A percentile compares a stretch with the other conserved stretches of the same genome.
phyloP scores from a whole-genome alignment of 2,797 vertebrate species.

The Squalus acanthias region DNA sequence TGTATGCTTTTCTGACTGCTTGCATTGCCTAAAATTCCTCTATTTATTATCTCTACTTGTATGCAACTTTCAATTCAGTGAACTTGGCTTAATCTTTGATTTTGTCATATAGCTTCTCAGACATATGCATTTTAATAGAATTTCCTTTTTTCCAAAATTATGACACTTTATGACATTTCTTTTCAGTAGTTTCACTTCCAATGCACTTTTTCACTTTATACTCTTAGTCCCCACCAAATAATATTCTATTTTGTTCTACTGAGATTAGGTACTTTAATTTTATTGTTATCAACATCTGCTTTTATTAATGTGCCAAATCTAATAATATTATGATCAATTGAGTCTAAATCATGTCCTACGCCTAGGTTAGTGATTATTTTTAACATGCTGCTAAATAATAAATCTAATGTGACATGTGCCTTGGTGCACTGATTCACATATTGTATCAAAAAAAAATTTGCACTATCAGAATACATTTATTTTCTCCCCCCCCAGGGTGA shows the following conservation, averaged over 20 bases:
- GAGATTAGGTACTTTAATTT: not conserved
- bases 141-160: not conserved
- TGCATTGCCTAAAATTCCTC: not conserved
- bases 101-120: not conserved
- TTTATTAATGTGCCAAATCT: not conserved
- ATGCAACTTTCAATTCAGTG: not conserved
- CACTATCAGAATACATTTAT: not conserved
- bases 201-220: not conserved
- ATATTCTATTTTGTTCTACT: not conserved
- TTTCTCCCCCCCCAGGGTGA: not conserved
- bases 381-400: not conserved
- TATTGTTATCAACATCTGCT: not conserved
- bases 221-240: not conserved
- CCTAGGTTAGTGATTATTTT: not conserved
- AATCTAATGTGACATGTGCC: conserved; percentile 12
- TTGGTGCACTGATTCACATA: conserved; percentile 7
- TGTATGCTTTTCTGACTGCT: not conserved
- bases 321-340: not conserved
- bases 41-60: not conserved
- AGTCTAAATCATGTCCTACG: conserved; percentile 2
- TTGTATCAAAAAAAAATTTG: not conserved
- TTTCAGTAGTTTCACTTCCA: not conserved
- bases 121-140: not conserved
- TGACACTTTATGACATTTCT: not conserved
- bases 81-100: not conserved